These are phyloP conservation scores for Flabesymbios commensalis DNA, from an alignment of 2,888 invertebrate species.

Conservation along the genomic window DNA sequence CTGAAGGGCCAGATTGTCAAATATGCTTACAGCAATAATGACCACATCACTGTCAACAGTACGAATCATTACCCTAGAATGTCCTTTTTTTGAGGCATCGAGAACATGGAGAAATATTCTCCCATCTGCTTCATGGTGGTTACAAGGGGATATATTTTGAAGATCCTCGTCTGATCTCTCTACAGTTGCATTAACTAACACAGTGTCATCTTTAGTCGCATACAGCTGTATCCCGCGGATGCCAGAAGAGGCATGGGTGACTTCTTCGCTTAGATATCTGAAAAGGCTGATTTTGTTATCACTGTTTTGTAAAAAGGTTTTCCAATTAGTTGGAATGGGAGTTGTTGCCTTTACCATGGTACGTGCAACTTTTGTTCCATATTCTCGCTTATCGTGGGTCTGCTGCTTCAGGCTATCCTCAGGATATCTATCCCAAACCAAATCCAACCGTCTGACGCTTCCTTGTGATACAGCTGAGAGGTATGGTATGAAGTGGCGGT, in stretches of 20 bases:
- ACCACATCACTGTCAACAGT: constrained; percentile 35
- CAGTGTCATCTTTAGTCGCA: constrained; percentile 2
- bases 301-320: constrained; percentile 15
- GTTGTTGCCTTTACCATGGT: constrained; percentile 10
- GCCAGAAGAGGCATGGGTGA: not conserved
- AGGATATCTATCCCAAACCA: constrained; percentile 30
- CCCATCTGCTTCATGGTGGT: constrained; percentile 27
- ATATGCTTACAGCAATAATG: constrained; percentile 24
- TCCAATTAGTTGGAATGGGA: constrained; percentile 23
- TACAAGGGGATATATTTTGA: constrained; percentile 2
- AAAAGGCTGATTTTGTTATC: constrained; percentile 23
- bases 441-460: constrained; percentile 23
- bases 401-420: constrained; percentile 28
- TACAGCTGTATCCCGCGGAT: constrained; percentile 8
- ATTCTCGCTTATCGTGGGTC: constrained; percentile 29
- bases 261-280: constrained; percentile 10
- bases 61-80: constrained; percentile 13
- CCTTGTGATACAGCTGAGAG: constrained; percentile 16
- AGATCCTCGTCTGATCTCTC: not conserved
- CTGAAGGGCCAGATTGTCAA: no score
- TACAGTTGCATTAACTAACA: not conserved
- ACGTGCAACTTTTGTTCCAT: constrained; percentile 18
- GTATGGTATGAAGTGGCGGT: constrained; percentile 20
- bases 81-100: constrained; percentile 17
- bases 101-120: constrained; percentile 24